Evolutionary conservation across 2,888 invertebrate species (phyloP).

Genomic region (Monoplex corrugatus): DNA sequence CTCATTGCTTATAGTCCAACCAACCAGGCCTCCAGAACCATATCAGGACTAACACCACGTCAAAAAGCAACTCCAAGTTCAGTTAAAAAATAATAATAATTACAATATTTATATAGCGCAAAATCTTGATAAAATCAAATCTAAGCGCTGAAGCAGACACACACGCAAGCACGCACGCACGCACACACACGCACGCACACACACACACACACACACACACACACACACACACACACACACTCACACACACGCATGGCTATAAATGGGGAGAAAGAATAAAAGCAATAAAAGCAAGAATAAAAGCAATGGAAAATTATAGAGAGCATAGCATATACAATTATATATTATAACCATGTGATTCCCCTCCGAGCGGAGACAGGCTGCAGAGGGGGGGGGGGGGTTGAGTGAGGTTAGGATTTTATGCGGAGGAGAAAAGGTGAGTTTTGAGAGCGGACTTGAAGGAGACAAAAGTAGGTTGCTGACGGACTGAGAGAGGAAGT

Average conservation of each 20-base stretch:
- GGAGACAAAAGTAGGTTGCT: no score
- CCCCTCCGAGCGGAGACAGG: no score
- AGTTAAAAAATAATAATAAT: not conserved
- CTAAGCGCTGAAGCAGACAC: no score
- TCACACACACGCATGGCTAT: not conserved
- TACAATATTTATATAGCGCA: not conserved
- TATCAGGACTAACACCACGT: no score
- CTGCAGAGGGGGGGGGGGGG: no score
- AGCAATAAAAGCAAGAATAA: not conserved
- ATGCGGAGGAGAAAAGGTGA: no score
- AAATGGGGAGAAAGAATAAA: not conserved
- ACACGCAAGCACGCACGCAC: not conserved
- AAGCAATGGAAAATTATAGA: not conserved
- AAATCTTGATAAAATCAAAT: not conserved
- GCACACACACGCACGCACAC: not conserved
- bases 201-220: not conserved
- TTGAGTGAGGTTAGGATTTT: no score
- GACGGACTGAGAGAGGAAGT: no score
- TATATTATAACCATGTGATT: no score
- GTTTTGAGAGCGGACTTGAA: no score
- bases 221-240: not conserved
- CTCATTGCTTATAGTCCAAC: not conserved
- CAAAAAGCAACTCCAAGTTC: no score
- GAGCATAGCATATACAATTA: no score
- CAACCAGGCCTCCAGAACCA: not conserved